Conservation (phyloP, 2,888 invertebrate species). For the Andrena bucephala region DNA sequence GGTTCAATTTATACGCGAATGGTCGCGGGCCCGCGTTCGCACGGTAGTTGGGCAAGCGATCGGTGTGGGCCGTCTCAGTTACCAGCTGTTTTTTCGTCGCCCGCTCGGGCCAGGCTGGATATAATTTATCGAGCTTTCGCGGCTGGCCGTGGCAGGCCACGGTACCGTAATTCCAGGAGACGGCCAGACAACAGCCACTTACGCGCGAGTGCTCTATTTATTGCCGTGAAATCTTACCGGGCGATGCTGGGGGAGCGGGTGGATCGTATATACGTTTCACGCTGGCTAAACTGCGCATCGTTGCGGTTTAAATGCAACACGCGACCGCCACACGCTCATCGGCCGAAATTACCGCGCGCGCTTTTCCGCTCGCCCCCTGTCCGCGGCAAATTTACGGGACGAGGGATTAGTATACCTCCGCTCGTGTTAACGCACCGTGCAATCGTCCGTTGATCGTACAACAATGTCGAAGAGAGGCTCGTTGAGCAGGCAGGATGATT, state of each 20-base stretch:
- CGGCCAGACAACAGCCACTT: slow-evolving; percentile 62
- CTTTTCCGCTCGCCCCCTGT: background rate
- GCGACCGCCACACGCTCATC: slow-evolving; percentile 23
- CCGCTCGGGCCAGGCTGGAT: slow-evolving; percentile 14
- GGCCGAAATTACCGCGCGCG: slow-evolving; percentile 26
- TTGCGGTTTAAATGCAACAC: slow-evolving; percentile 11
- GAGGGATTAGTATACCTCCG: background rate
- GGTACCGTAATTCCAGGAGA: slow-evolving; percentile 60
- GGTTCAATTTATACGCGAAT: slow-evolving; percentile 53
- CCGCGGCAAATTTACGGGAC: slow-evolving; percentile 10
- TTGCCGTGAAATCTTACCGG: slow-evolving; percentile 55
- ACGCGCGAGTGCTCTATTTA: slow-evolving; percentile 62
- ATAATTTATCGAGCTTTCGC: slow-evolving; percentile 58
- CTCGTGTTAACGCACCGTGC: background rate
- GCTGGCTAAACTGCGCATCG: slow-evolving; percentile 28
- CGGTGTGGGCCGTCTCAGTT: slow-evolving; percentile 29
- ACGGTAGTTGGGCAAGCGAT: slow-evolving; percentile 45
- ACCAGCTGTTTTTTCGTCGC: slow-evolving; percentile 42
- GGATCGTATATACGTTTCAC: slow-evolving; percentile 44
- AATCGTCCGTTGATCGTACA: background rate
- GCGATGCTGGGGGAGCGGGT: slow-evolving; percentile 25
- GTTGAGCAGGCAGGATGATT: background rate
- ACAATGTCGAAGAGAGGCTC: slow-evolving; percentile 6
- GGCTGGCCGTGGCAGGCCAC: slow-evolving; percentile 18
- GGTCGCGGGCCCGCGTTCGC: slow-evolving; percentile 42